phyloP scores from a whole-genome alignment of 2,113 vertebrate species.

The Trachemys scripta region DNA sequence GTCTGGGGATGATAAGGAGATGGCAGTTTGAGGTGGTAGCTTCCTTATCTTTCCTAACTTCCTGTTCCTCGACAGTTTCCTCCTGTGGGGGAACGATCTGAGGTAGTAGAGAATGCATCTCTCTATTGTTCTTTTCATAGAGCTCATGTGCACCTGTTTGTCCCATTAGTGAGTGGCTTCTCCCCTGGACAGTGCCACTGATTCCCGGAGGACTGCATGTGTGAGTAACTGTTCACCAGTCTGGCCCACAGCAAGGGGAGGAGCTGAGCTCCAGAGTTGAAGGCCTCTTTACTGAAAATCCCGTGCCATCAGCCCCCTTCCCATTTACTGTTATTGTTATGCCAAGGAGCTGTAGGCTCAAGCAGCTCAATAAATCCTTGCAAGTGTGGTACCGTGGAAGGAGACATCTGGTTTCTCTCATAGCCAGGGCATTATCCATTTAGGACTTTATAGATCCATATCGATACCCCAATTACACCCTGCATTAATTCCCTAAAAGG shows the following conservation, averaged over 20 bases:
- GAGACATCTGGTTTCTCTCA: not conserved
- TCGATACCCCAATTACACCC: not conserved
- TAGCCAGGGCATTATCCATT: not conserved
- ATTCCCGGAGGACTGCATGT: not conserved
- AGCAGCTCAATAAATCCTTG: not conserved
- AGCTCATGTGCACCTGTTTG: not conserved
- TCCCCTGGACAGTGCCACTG: not conserved
- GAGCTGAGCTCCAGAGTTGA: not conserved
- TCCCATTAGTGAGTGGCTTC: not conserved
- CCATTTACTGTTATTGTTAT: not conserved
- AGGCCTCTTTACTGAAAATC: not conserved
- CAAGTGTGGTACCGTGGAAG: accelerated
- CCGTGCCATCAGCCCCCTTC: not conserved
- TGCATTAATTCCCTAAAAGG: not conserved
- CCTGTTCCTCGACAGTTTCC: no score
- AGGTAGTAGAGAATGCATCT: not conserved
- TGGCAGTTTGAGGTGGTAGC: no score
- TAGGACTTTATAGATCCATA: not conserved
- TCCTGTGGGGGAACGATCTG: not conserved
- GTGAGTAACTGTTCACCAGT: not conserved
- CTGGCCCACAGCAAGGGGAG: not conserved
- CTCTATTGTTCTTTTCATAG: not conserved
- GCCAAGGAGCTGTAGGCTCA: not conserved
- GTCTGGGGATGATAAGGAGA: no score
- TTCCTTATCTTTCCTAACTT: no score